Evolutionary conservation across 2,113 vertebrate species (phyloP).

Genomic region (Xyrauchen texanus): DNA sequence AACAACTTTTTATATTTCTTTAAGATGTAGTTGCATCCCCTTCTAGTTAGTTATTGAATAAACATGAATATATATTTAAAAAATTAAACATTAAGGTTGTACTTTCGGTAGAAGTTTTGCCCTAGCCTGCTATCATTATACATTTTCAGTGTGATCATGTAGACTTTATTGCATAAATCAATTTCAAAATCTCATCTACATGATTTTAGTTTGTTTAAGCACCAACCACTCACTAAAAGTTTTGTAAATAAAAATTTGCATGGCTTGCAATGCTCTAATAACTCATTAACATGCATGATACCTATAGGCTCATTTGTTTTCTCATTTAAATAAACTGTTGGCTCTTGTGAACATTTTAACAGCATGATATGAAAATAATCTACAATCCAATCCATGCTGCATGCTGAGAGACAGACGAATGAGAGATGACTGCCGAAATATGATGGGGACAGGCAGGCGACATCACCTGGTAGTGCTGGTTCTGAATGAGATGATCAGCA

Average conservation of each 20-base stretch:
- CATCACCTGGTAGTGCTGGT: slow-evolving; percentile 58
- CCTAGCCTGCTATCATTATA: not conserved
- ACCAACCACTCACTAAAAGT: not conserved
- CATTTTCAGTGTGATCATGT: no score
- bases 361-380: not conserved
- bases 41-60: no score
- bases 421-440: not conserved
- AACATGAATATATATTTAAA: no score
- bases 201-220: not conserved
- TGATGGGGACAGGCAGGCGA: not conserved
- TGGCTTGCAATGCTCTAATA: not conserved
- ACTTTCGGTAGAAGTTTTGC: not conserved
- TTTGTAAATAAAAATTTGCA: no score
- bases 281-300: slow-evolving; percentile 11
- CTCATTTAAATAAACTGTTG: slow-evolving; percentile 19
- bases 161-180: not conserved
- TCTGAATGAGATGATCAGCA: slow-evolving; percentile 54
- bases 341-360: not conserved
- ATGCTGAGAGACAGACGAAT: not conserved
- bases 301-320: not conserved
- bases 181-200: not conserved
- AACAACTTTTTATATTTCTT: no score
- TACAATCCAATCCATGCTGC: not conserved
- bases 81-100: no score
- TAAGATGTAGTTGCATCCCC: no score